These are phyloP conservation scores for Leistus spinibarbis DNA, from an alignment of 2,888 invertebrate species.

Conservation along the genomic window DNA sequence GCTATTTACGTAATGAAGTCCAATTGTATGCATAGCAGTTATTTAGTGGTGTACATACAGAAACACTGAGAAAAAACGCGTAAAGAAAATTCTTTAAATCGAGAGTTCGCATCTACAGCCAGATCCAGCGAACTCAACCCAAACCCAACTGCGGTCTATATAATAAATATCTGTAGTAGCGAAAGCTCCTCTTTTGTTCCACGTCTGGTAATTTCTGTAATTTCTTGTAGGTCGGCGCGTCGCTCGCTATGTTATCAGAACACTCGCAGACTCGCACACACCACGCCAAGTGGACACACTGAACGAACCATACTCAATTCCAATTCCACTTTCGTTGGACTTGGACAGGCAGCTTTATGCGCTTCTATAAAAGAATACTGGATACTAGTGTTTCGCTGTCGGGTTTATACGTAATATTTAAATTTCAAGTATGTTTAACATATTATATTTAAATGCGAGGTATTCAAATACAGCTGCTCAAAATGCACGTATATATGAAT, in stretches of 20 bases:
- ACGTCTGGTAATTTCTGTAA: slow-evolving; percentile 27
- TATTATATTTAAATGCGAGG: no score
- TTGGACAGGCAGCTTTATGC: no score
- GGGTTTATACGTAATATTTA: no score
- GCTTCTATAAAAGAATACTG: no score
- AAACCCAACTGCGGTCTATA: background rate
- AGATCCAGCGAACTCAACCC: no score
- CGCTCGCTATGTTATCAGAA: background rate
- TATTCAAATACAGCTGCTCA: no score
- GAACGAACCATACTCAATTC: background rate
- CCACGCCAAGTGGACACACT: background rate
- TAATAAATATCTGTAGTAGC: slow-evolving; percentile 16
- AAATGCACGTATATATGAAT: no score
- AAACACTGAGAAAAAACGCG: background rate
- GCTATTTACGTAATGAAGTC: background rate
- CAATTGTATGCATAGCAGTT: background rate
- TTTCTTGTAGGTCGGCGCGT: slow-evolving; percentile 9
- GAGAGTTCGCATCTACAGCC: background rate
- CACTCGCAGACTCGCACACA: background rate
- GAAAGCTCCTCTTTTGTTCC: slow-evolving; percentile 12
- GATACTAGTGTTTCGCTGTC: no score
- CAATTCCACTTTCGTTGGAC: background rate
- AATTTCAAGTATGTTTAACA: no score
- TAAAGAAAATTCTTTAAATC: background rate
- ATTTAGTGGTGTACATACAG: background rate